Base-by-base conservation (phyloP, 1,140 invertebrate species). In the Cataglyphis hispanica region DNA sequence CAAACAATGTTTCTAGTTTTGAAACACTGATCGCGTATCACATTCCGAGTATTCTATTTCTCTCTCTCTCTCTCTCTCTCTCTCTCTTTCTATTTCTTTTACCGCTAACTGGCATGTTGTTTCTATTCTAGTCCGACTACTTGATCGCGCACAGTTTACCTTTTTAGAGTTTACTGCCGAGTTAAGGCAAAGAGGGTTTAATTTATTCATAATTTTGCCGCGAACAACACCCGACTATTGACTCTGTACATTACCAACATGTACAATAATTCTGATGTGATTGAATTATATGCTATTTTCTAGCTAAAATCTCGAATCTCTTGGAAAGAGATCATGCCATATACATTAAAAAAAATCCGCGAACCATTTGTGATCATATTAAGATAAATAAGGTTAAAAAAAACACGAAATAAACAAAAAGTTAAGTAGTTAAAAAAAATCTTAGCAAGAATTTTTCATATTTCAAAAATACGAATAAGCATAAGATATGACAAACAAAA, bases 21-120 rank as follows among this genome's bases (percentile, higher is more conserved):
- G 66, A 72, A 81, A 81, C 50, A 69, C 46, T 58, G 77, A 72
- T 81, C 66, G 78, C 78, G 37, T 72, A 81, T 81, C 66, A 64
- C 34, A 58, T 81, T 81, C 77, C 53, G 77, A 70, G 31, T 25
- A 19, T 58, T 50, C 13, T 50, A 50, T 50, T 50, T 50, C 46
- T 50, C 46, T 50, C 13, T 50, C 43, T 43, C 43, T 43, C 43
- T 43, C 40, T 43, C 40, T 67, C 7, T 5, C 11, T 46, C 13
- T 58, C 22, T 27, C 40, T 50, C 1, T n/a, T n/a, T n/a, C n/a
- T n/a, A n/a, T n/a, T 67, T 69, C 46, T 64, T 69, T 58, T 46
- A 70, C 34, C 25, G 50, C 66, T 37, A 72, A 72, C 34, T 3
- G 11, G 31, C 50, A 22, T 34, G 19, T 43, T 5, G 50, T 81